Percentiles rank a stretch among this genome's conserved stretches.
These are phyloP conservation scores for Gambusia holbrooki DNA, from an alignment of 2,113 vertebrate species.

Conservation along the genomic window DNA sequence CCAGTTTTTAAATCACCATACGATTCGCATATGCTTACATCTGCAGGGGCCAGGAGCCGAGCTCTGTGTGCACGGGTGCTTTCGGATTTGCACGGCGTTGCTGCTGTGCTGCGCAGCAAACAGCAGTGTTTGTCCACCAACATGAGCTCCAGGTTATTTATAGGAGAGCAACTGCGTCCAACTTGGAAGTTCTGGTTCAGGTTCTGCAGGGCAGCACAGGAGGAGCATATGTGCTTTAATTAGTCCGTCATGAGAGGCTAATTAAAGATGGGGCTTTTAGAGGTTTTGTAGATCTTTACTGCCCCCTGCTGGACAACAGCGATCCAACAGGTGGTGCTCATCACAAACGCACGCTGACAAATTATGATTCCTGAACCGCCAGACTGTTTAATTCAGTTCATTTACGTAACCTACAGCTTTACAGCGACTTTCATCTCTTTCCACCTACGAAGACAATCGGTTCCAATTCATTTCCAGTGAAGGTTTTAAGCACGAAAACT, in stretches of 20 bases:
- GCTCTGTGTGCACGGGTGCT: background rate
- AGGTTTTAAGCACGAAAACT: no score
- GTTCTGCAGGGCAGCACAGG: background rate
- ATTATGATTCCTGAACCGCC: background rate
- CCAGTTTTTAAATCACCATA: background rate
- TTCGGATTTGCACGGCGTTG: background rate
- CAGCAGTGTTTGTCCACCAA: background rate
- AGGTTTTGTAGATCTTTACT: background rate
- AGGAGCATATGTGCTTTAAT: background rate
- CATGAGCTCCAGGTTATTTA: background rate
- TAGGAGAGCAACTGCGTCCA: background rate
- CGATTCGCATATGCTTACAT: background rate
- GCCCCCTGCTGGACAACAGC: slow-evolving; percentile 48
- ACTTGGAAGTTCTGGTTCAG: background rate
- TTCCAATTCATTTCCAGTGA: no score
- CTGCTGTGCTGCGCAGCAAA: background rate
- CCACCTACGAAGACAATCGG: no score
- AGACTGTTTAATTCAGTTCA: no score
- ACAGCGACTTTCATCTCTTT: no score
- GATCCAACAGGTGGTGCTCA: background rate
- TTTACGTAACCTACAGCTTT: no score
- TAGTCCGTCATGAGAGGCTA: background rate
- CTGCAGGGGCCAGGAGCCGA: no score
- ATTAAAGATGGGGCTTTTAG: background rate
- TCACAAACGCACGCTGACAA: background rate